Evolutionary conservation across 2,888 invertebrate genomes (phyloP), one percentile per base, ranked within the genome.

Genomic region (Schizaphis graminum): DNA sequence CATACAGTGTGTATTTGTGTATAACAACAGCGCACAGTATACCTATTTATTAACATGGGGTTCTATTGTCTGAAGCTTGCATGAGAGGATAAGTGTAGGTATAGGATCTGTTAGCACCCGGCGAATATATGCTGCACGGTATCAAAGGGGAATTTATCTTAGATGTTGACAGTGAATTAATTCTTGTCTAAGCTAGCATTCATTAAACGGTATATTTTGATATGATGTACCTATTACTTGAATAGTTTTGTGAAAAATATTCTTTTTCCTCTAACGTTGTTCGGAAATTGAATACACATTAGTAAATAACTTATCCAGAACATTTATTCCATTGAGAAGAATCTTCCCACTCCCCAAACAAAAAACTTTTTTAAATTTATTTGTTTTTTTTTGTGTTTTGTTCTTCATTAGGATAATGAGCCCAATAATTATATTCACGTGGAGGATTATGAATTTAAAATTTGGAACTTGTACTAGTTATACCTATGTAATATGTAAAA

Each of bases 161-260:
- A 49, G 41, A 84, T 24, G 85, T 56, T 56, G 91, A 84, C 91
- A 28, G 41, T 91, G 56, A 91, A 91, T 91, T 91, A 77, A 84
- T 91, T 91, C 84, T 26, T 41, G 91, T 53, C 49, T 53, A 56
- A 91, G 28, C 53, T 26, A 53, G 41, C 77, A 44, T 89, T 57
- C 41, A 49, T 91, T 77, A 28, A 77, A 49, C 91, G 77, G 21
- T 67, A 24, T 35, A 47, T 88, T 88, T 53, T 53, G 35, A 77
- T 77, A 77, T 35, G 77, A 35, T 77, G 21, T 35, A 77, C 77
- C 35, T 77, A 24, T 77, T 67, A 67, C 67, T 67, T 67, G 16
- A 35, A 77, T 8, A 21, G 16, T 77, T 35, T 41, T 77, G 35
- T 21, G 77, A 77, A 77, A 3, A 77, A n/a, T 13, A 16, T 67